Evolutionary conservation across 2,797 vertebrate species (phyloP).

Genomic region (Corythornis leucogaster): DNA sequence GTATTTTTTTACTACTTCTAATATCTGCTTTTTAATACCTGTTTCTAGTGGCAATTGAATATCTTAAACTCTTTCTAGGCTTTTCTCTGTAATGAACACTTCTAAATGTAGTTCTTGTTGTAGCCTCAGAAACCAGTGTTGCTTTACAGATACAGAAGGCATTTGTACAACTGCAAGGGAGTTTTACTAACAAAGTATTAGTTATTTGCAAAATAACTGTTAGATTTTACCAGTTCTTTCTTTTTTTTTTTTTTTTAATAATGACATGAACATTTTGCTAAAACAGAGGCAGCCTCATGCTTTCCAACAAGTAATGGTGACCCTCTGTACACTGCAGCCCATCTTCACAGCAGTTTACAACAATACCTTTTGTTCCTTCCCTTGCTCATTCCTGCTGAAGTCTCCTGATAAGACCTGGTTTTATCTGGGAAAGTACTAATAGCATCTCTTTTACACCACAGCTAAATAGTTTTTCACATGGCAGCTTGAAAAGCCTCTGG

Average conservation of each 20-base stretch:
- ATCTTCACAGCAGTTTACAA: background rate
- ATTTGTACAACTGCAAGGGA: background rate
- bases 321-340: background rate
- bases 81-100: background rate
- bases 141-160: background rate
- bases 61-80: background rate
- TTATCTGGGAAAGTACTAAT: background rate
- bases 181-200: background rate
- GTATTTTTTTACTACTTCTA: background rate
- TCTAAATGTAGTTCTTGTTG: background rate
- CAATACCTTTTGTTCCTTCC: background rate
- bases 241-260: background rate
- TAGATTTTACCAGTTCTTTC: background rate
- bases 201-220: background rate
- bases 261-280: background rate
- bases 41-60: background rate
- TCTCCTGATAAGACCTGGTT: background rate
- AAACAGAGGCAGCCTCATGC: background rate
- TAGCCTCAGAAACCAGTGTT: background rate
- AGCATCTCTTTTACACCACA: slow-evolving; percentile 2
- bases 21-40: background rate
- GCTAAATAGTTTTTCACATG: slow-evolving; percentile 2
- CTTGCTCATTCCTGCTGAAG: background rate
- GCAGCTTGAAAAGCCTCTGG: slow-evolving; percentile 7
- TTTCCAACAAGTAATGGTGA: background rate